Evolutionary conservation across 2,888 invertebrate genomes (phyloP), one percentile per base, ranked within the genome.

Genomic region (Drosophila peninsularis): DNA sequence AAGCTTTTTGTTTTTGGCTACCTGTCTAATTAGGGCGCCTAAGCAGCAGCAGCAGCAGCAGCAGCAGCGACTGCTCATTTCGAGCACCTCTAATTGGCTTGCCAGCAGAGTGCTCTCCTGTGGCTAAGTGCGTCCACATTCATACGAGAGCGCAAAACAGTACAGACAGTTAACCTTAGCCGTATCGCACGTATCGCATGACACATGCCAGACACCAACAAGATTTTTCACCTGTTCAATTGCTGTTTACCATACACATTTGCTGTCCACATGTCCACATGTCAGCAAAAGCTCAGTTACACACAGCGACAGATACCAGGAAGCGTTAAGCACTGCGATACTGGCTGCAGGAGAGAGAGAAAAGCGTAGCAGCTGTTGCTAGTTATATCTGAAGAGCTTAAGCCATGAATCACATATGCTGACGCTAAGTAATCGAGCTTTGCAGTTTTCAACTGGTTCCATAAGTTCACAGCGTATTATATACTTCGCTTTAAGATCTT

Each of bases 141-240:
- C 63, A 44, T 53, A 34, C 24, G 34, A 42, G 52, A 52, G 52
- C 24, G 6, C 6, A 5, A 45, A 24, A 6, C 27, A 24, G 32
- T 14, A 41, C 19, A 53, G 61, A 65, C 69, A 53, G 64, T 36
- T 56, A 67, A 67, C 60, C 77, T 73, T 71, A 61, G 30, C 54
- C 56, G 57, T 71, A 75, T 71, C 68, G 60, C 41, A 69, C 64
- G 65, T 80, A 75, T 77, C 72, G 62, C 56, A 57, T 75, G 69
- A 71, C 80, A 71, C 60, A 73, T 61, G 80, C 81, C 80, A 81
- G 75, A 83, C 84, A 58, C 66, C 79, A 71, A 60, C 63, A 65
- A 70, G 67, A 81, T 80, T 84, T 84, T 87, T 45, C 80, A 82
- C 70, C 74, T 80, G 88, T 79, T 87, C 72, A 80, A 71, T 78